These are phyloP conservation scores for Tachystola acroxantha DNA, from an alignment of 2,888 invertebrate genomes.

Conservation along the genomic window DNA sequence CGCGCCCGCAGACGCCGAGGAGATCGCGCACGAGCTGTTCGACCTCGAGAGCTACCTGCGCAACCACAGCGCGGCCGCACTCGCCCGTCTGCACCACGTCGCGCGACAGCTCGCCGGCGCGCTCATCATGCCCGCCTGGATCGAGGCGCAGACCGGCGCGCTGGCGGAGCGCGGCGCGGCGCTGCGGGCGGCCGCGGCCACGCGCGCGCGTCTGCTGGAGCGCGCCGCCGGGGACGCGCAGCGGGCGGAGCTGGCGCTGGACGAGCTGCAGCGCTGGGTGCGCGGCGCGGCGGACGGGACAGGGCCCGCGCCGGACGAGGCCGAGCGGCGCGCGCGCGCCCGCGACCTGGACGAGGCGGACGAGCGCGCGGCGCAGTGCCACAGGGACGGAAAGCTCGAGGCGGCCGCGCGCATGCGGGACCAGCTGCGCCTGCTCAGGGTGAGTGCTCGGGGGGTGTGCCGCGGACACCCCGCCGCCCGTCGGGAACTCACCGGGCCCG, in stretches of 20 bases:
- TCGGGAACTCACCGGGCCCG: not conserved
- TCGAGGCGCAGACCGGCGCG: slow-evolving; percentile 81
- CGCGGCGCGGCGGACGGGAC: slow-evolving; percentile 47
- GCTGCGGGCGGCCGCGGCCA: slow-evolving; percentile 71
- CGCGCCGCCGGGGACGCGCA: slow-evolving; percentile 86
- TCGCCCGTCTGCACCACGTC: too few species aligned
- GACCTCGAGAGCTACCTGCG: too few species aligned
- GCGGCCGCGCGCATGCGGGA: slow-evolving; percentile 87
- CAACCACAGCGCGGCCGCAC: too few species aligned
- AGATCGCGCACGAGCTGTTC: slow-evolving; percentile 93
- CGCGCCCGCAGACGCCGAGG: slow-evolving; percentile 91
- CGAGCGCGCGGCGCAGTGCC: too few species aligned
- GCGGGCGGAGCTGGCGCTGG: slow-evolving; percentile 85
- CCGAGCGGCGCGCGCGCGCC: slow-evolving; percentile 67
- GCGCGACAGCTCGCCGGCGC: slow-evolving; percentile 83
- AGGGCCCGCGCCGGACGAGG: slow-evolving; percentile 84
- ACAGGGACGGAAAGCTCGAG: slow-evolving; percentile 74
- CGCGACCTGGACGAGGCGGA: too few species aligned
- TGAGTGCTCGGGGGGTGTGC: too few species aligned
- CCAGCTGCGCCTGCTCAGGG: slow-evolving; percentile 82
- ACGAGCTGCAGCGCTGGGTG: slow-evolving; percentile 83
- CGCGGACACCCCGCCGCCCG: not conserved
- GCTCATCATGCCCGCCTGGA: slow-evolving; percentile 84
- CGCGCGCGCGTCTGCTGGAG: slow-evolving; percentile 32
- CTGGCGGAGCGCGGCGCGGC: slow-evolving; percentile 81